phyloP scores from a whole-genome alignment of 2,888 invertebrate species.

The Hirtodrosophila cameraria region DNA sequence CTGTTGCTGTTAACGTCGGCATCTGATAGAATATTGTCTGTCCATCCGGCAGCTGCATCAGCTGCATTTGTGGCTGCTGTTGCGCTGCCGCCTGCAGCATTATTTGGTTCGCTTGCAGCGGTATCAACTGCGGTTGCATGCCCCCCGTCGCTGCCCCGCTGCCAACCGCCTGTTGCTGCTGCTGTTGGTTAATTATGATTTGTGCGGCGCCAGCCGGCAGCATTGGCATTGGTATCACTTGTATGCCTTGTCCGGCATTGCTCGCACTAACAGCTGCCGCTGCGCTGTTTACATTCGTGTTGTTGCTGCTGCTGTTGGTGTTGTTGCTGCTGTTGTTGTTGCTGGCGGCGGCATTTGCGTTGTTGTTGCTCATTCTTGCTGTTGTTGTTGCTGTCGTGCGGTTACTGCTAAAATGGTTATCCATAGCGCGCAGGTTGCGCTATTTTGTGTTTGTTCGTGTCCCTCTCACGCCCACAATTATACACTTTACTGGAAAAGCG shows the following conservation, averaged over 20 bases:
- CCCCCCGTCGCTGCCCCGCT: conserved; percentile 42
- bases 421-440: conserved; percentile 61
- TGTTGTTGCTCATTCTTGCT: conserved; percentile 64
- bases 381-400: conserved; percentile 55
- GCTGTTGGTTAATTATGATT: conserved; percentile 82
- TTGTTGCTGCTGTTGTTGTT: conserved; percentile 25
- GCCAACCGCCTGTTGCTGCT: conserved; percentile 72
- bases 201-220: conserved; percentile 76
- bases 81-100: conserved; percentile 83
- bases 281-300: conserved; percentile 34
- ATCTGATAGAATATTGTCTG: conserved; percentile 94
- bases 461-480: conserved; percentile 51
- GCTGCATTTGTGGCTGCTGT: conserved; percentile 86
- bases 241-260: conserved; percentile 65
- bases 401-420: conserved; percentile 64
- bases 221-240: conserved; percentile 82
- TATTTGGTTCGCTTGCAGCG: conserved; percentile 82
- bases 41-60: conserved; percentile 96
- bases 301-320: conserved; percentile 36
- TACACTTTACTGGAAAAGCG: conserved; percentile 84
- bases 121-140: conserved; percentile 79
- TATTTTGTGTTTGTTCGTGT: conserved; percentile 38
- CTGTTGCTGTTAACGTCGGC: conserved; percentile 63
- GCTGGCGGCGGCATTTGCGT: conserved; percentile 34
- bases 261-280: conserved; percentile 27